Evolutionary conservation across 2,113 vertebrate genomes (phyloP), one percentile per base, ranked within the genome.

Genomic region (Cettia cetti): DNA sequence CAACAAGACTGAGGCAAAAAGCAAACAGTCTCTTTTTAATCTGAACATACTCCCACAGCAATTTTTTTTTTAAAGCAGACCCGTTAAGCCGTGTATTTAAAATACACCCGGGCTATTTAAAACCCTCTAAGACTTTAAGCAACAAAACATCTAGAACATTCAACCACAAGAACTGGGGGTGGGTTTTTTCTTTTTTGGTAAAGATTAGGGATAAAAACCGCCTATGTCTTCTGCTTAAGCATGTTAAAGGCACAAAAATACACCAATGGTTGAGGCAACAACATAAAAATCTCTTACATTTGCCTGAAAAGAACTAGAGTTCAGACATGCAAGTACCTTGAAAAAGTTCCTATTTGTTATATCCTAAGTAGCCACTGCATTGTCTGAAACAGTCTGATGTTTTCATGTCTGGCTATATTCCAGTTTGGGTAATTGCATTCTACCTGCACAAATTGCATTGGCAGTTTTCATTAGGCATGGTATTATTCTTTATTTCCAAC

Each of bases 361-460:
- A 47, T 31, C 52, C 13, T 22, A 71, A 66, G 33, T 22, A 74
- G 39, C 17, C n/a, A 35, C 11, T 88, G 26, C 26, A 64, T 66
- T 75, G 86, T 42, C 50, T 59, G 53, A 93, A 86, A 69, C 13
- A 56, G n/a, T 31, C 52, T 4, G 3, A 83, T n/a, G 42, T 17
- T 78, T 82, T 56, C 68, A 15, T 26, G 30, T 18, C 39, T 90
- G 92, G 79, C 82, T 65, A 2, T 22, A 74, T 57, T 78, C 92
- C 86, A 81, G 7, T 59, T 33, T 47, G 39, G 68, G 59, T 93
- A 90, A 96, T 83, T 93, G 76, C 82, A 90, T 71, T 64, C 56
- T 64, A 88, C 71, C 64, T 89, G 76, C 71, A 71, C 54, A 90
- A 97, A 97, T 31, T 94, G 60, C 60, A 72, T 75, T 74, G 72